Percentiles rank a stretch among this genome's conserved stretches.
These are phyloP conservation scores for Microcebus murinus DNA, from an alignment of 2,113 vertebrate species.

Conservation along the genomic window DNA sequence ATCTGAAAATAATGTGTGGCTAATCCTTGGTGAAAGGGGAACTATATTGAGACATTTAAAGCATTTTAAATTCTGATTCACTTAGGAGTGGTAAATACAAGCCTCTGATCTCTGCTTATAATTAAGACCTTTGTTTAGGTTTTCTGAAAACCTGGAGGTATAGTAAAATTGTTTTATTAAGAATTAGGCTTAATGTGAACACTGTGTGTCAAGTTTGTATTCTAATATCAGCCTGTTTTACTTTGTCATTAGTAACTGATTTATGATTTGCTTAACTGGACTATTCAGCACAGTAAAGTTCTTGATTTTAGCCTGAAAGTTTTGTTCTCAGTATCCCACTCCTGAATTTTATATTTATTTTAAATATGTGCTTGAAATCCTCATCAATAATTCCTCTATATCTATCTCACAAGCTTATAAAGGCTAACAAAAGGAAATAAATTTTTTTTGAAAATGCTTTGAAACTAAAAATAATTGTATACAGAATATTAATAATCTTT, in stretches of 20 bases:
- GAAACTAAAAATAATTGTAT: neutral
- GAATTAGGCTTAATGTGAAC: neutral
- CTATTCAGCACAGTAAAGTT: neutral
- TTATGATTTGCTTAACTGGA: neutral
- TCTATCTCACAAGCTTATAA: neutral
- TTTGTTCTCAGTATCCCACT: neutral
- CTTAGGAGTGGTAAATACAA: neutral
- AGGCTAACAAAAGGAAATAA: neutral
- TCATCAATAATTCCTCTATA: neutral
- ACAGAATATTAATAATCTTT: neutral
- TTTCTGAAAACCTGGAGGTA: neutral
- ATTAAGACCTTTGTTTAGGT: neutral
- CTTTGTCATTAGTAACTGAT: neutral
- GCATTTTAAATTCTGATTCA: neutral
- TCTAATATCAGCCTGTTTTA: neutral
- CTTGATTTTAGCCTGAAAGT: neutral
- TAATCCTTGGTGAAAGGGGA: neutral
- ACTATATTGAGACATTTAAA: neutral
- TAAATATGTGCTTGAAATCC: neutral
- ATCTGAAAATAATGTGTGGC: neutral
- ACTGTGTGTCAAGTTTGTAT: neutral
- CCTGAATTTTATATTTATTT: neutral
- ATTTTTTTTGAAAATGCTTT: neutral
- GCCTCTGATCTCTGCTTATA: neutral
- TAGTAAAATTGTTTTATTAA: neutral